Evolutionary conservation across 2,113 vertebrate species (phyloP).

Genomic region (Orcinus orca): DNA sequence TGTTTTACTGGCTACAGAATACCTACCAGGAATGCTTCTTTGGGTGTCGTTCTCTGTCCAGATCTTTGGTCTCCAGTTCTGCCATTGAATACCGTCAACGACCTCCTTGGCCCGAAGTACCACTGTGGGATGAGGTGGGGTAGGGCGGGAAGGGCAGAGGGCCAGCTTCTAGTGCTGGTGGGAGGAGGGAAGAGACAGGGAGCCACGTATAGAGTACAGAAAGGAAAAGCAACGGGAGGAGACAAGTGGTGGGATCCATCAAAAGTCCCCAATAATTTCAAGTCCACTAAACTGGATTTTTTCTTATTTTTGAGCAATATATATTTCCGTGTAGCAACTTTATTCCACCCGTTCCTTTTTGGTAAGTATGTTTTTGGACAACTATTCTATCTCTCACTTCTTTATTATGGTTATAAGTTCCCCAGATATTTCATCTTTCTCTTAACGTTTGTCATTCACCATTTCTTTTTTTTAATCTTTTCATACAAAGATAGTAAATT

Average conservation of each 20-base stretch:
- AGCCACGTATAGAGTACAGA: neutral
- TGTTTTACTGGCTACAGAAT: neutral
- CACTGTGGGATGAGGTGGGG: no score
- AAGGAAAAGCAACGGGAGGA: neutral
- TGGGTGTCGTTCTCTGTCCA: neutral
- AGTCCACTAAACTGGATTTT: neutral
- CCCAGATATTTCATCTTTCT: neutral
- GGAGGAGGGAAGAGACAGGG: neutral
- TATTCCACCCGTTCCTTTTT: neutral
- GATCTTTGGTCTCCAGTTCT: neutral
- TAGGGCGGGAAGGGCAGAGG: neutral
- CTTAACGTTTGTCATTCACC: neutral
- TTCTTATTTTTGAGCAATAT: neutral
- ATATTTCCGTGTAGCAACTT: neutral
- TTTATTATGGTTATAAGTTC: neutral
- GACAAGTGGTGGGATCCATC: neutral
- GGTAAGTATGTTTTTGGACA: neutral
- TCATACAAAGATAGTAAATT: neutral
- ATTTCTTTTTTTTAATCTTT: neutral
- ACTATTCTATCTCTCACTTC: neutral
- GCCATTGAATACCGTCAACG: neutral
- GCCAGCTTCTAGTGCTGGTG: neutral
- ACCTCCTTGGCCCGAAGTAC: neutral
- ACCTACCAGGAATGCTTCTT: neutral
- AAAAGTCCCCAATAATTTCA: neutral